Base-by-base conservation (phyloP, 2,113 vertebrate species). In the Oreocharis arfaki region DNA sequence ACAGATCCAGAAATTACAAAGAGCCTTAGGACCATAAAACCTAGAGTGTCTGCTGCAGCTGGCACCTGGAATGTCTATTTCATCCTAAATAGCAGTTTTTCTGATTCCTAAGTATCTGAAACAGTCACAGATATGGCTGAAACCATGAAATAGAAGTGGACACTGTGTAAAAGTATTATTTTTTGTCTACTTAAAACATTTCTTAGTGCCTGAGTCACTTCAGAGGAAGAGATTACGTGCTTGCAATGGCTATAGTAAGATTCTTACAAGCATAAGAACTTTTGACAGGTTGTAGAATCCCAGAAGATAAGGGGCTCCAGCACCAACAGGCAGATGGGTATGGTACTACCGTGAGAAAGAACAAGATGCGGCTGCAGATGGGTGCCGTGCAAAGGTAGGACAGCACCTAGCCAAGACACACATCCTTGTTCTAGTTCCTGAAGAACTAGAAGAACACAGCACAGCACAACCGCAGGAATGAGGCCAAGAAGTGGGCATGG, bases 1-100 rank as follows among this genome's bases (percentile, higher is more conserved):
- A 95, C 46, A 88, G 50, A 91, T 91, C 78, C 26, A 5, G 81
- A 95, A 95, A 92, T 84, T 75, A 71, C 44, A 32, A 55, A 74
- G 84, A 75, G 42, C 47, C 39, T 73, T 30, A 89, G 63, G 59
- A 93, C 73, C 39, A 69, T 90, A 85, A 88, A 84, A 69, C 30
- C 35, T 71, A 50, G 39, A 57, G 18, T n/a, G 33, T 71, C 79
- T 93, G 47, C 52, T 68, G 59, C 68, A 76, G 76, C 76, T 52
- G 71, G 65, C 76, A 75, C 64, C 81, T 90, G 35, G 21, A 91
- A 83, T 65, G 16, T 60, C 85, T 69, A 12, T 53, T 75, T 85
- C 71, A 84, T 13, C 60, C 32, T 35, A 68, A 61, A 28, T 16
- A 89, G 20, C 33, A 37, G 16, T 35, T 84, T 65, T 65, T 68